Conservation (phyloP, 2,797 vertebrate species). For the Brachyrhaphis roseni region DNA sequence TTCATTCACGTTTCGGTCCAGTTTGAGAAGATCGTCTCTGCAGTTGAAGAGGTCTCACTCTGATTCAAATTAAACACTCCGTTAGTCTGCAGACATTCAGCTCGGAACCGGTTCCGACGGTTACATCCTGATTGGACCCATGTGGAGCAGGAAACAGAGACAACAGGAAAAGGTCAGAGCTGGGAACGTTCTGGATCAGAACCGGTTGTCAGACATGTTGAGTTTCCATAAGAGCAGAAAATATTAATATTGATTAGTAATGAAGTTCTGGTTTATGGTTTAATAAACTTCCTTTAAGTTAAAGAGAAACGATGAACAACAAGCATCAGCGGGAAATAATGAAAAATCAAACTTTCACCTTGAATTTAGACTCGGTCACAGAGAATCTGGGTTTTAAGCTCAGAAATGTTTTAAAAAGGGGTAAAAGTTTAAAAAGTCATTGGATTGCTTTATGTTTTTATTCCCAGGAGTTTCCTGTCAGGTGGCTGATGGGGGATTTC, state of each 20-base stretch:
- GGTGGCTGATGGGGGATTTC: slow-evolving; percentile 24
- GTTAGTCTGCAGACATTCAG: not conserved
- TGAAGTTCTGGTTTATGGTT: not conserved
- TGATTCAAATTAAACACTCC: slow-evolving; percentile 35
- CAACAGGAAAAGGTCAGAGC: slow-evolving; percentile 15
- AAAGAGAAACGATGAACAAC: too few species aligned
- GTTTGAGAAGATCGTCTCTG: slow-evolving; percentile 3
- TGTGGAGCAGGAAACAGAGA: not conserved
- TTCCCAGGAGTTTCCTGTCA: slow-evolving; percentile 10
- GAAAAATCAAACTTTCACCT: not conserved
- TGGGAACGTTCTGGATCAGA: not conserved
- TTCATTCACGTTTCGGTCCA: not conserved
- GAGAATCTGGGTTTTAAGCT: not conserved
- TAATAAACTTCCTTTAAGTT: not conserved
- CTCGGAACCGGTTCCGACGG: not conserved
- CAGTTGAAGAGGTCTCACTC: slow-evolving; percentile 3
- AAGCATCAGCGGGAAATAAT: too few species aligned
- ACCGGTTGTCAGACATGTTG: not conserved
- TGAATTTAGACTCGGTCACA: not conserved
- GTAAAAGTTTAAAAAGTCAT: not conserved
- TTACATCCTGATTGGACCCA: slow-evolving; percentile 27
- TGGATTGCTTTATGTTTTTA: not conserved
- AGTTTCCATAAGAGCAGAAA: not conserved
- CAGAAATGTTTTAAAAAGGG: not conserved
- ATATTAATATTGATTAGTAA: not conserved